Evolutionary conservation across 2,888 invertebrate genomes (phyloP).

Genomic region (Leptarthrus brevirostris): DNA sequence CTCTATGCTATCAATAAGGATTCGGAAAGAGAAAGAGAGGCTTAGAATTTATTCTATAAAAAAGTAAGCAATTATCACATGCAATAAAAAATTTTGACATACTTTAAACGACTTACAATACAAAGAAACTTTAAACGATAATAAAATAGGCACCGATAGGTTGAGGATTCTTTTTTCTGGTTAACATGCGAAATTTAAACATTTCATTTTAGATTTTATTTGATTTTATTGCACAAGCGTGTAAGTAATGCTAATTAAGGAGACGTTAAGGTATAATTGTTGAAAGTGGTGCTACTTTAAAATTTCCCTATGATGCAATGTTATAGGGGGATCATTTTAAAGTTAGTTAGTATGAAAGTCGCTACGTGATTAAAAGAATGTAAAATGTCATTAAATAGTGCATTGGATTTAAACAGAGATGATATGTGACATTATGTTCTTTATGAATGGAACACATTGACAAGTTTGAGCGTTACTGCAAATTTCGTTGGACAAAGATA

Average conservation of each 20-base stretch:
- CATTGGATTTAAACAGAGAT: neutral
- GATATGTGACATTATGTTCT: neutral
- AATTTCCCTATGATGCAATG: neutral
- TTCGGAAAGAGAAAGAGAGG: neutral
- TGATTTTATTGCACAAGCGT: neutral
- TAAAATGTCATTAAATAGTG: neutral
- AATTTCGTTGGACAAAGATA: no score
- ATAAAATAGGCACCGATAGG: neutral
- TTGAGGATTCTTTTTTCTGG: neutral
- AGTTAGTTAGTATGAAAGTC: neutral
- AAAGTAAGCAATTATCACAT: neutral
- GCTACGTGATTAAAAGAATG: neutral
- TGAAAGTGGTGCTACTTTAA: neutral
- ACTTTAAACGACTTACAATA: conserved; percentile 5
- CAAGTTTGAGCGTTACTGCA: no score
- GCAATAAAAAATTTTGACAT: conserved; percentile 4
- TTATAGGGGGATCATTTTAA: neutral
- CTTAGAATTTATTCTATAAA: neutral
- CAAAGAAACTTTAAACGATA: neutral
- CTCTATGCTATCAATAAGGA: conserved; percentile 29
- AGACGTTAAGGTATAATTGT: neutral
- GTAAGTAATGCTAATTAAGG: neutral
- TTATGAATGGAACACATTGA: no score
- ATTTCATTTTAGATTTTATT: neutral
- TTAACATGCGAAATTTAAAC: conserved; percentile 3